Base-by-base conservation (phyloP, 2,797 vertebrate genomes). In the Mus spretus region DNA sequence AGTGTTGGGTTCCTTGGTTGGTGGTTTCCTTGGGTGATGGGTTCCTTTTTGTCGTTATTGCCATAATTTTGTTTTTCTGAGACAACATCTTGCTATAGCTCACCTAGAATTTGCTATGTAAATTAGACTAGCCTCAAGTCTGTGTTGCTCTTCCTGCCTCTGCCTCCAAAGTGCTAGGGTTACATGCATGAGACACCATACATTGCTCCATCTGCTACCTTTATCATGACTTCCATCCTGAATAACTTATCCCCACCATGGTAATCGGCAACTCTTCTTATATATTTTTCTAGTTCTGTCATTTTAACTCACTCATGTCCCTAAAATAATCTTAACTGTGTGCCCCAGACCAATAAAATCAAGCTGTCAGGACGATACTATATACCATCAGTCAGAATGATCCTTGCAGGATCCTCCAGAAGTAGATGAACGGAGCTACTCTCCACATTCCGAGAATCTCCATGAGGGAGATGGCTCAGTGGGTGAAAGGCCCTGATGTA, bases 291-390 rank as follows among this genome's bases (percentile, higher is more conserved):
- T 44, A 95, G 75, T 80, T 89, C 34, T 96, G 92, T 91, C 53
- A 61, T 97, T 94, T 94, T 82, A 86, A 84, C 57, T 53, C 24
- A 92, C 94, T 84, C 61, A 89, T 65, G 22, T 47, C 91, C 55
- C 90, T 90, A 67, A 81, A 89, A 95, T 17, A 95, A 65, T 85
- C 44, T 93, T 70, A 87, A 93, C 57, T 81, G 28, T 91, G 92
- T 86, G 72, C 1, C 34, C 7, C 11, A 89, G 82, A 94, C 67
- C 81, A 89, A 93, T 61, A 95, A 94, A 97, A 95, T 70, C 1
- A 81, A 20, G 20, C 63, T 95, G n/a, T 79, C 28, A 59, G 80
- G 53, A 91, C 95, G 92, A 79, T 84, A 90, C 47, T 53, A 81
- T 14, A 83, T 83, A 94, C 44, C 6, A 72, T 75, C 65, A 91